Evolutionary conservation across 2,888 invertebrate genomes (phyloP).

Genomic region (Caenorhabditis sp.): DNA sequence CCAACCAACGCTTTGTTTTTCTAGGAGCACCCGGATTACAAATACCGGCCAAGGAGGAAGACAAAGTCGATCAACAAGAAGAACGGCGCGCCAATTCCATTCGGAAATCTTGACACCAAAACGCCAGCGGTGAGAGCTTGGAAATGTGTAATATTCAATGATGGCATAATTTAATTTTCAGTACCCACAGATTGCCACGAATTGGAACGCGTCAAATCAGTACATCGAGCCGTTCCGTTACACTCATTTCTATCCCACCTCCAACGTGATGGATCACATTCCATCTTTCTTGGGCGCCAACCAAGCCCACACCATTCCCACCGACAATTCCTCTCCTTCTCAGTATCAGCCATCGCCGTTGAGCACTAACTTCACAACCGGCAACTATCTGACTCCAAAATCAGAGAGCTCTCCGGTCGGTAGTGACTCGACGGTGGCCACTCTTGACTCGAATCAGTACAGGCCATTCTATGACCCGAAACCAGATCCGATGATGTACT

Average conservation of each 20-base stretch:
- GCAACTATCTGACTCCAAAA: slow-evolving; percentile 65
- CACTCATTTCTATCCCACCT: slow-evolving; percentile 12
- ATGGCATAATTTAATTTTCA: slow-evolving; percentile 11
- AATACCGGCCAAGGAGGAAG: slow-evolving; percentile 78
- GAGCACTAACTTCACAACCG: slow-evolving; percentile 48
- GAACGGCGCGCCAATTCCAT: slow-evolving; percentile 43
- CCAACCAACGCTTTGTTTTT: slow-evolving; percentile 20
- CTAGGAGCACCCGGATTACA: slow-evolving; percentile 78
- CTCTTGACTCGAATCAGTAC: slow-evolving; percentile 48
- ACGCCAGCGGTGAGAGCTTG: slow-evolving; percentile 53
- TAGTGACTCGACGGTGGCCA: slow-evolving; percentile 49
- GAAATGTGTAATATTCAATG: not conserved
- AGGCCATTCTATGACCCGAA: slow-evolving; percentile 53
- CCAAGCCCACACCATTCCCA: slow-evolving; percentile 24
- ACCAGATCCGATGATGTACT: slow-evolving; percentile 52
- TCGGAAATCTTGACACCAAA: slow-evolving; percentile 52
- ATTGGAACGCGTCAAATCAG: slow-evolving; percentile 51
- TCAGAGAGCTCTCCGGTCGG: slow-evolving; percentile 61
- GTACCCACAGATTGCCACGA: slow-evolving; percentile 57
- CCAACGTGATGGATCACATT: slow-evolving; percentile 58
- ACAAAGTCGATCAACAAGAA: slow-evolving; percentile 73
- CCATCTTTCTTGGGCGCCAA: slow-evolving; percentile 35
- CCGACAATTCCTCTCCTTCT: slow-evolving; percentile 52
- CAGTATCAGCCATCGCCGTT: slow-evolving; percentile 64
- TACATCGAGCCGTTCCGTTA: slow-evolving; percentile 57